Evolutionary conservation across 2,797 vertebrate genomes (phyloP), one percentile per base, ranked within the genome.

Genomic region (Smutsia gigantea): DNA sequence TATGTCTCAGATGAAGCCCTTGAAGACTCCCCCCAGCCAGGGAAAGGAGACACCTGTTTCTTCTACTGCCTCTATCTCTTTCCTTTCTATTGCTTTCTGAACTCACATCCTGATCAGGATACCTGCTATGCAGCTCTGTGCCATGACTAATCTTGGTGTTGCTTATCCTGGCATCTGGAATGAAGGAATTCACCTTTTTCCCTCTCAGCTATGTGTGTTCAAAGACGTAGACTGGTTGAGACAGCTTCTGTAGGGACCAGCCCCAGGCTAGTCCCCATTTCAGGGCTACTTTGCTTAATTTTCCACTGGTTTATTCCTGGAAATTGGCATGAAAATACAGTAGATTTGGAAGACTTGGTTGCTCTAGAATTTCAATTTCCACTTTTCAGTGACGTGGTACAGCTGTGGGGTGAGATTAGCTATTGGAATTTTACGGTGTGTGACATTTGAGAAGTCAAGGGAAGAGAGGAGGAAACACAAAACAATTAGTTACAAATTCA

Each of bases 321-420:
- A 84, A 59, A 74, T 63, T 96, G 64, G 27, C 27, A 8, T 34
- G 61, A 59, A 89, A 87, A 89, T 25, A 78, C 46, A 82, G 42
- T 59, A 64, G 82, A 84, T 87, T 92, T 90, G 82, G 94, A 95
- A 96, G 71, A 71, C 19, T 68, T 79, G 64, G 34, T 93, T 77
- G n/a, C 37, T 95, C 27, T 87, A 93, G 87, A 89, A 95, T 96
- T 93, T 97, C 87, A 95, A 11, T 82, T 96, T 95, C 27, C 27
- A 83, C 64, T 92, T 97, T 79, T 96, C 66, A 95, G 93, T 74
- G 84, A 96, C 74, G 68, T 69, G 49, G 63, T 31, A 71, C 72
- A 93, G 51, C 57, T 96, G 66, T 55, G 37, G 78, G n/a, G 31
- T 91, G 86, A 82, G 94, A 95, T 87, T 94, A 94, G 61, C 72